Evolutionary conservation across 2,888 invertebrate genomes (phyloP).

Genomic region (Rapana venosa): DNA sequence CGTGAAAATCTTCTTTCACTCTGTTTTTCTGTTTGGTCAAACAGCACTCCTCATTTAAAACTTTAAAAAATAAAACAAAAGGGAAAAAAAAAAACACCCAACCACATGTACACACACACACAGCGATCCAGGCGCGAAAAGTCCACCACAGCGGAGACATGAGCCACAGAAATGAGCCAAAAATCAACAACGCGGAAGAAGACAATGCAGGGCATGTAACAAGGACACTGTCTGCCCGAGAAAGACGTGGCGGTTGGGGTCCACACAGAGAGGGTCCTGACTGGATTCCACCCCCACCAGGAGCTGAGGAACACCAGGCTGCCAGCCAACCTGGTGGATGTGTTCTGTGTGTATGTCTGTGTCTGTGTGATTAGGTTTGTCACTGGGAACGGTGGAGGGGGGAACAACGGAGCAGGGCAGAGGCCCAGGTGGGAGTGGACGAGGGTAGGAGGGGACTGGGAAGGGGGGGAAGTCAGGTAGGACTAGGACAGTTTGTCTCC

Average conservation of each 20-base stretch:
- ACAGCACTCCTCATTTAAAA: background rate
- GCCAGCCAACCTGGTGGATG: background rate
- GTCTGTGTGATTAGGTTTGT: no score
- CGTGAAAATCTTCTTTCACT: background rate
- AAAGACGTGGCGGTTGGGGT: slow-evolving; percentile 32
- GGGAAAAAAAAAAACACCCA: background rate
- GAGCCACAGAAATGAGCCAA: slow-evolving; percentile 26
- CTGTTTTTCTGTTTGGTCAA: no score
- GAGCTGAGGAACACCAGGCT: background rate
- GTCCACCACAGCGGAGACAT: background rate
- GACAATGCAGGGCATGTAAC: slow-evolving; percentile 24
- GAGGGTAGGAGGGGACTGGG: background rate
- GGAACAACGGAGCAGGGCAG: no score
- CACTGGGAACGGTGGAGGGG: background rate
- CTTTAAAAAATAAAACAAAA: background rate
- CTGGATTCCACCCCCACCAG: background rate
- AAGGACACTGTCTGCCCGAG: background rate
- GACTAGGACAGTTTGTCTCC: slow-evolving; percentile 69
- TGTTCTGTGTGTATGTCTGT: background rate
- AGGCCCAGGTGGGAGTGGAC: background rate
- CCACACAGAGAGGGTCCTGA: background rate
- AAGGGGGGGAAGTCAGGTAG: background rate
- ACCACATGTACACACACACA: background rate
- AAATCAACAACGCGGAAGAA: slow-evolving; percentile 31
- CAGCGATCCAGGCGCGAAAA: background rate